Evolutionary conservation across 2,113 vertebrate genomes (phyloP), one percentile per base, ranked within the genome.

Genomic region (Coryphaenoides rupestris): DNA sequence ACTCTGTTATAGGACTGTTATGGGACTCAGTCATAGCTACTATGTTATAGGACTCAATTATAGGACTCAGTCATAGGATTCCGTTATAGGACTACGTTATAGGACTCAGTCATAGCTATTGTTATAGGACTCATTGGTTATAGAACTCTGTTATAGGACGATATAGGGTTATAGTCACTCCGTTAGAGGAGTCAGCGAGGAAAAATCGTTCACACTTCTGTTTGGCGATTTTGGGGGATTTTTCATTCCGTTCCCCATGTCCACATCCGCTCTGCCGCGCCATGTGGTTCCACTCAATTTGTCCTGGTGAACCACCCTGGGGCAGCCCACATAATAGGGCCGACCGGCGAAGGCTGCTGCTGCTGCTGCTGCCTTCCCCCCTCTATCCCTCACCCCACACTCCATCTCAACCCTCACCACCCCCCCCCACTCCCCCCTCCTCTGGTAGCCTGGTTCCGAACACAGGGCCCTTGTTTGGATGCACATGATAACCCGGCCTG

Each of bases 261-360:
- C 72, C 82, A 78, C 79, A 92, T 90, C 89, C 82, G 81, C 85
- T 90, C 79, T 89, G 74, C 33, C 93, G 76, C 60, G 58, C 88
- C 91, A 90, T 89, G 80, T 93, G 92, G 90, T 94, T 94, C 85
- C 88, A 92, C 89, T 95, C 92, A 93, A 87, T 80, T 83, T 76
- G 86, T 87, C 81, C 86, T 78, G 47, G 73, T 89, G 81, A 6
- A 40, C 5, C 33, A 5, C 89, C 87, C 86, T 70, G 33, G 89
- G 88, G 88, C 86, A 83, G 69, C 76, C 82, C 79, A 77, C 85
- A 82, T 84, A 88, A 83, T 76, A 79, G 80, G 79, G 78, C 79
- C 75, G 81, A 81, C 82, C 65, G 56, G 69, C 26, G 61, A 74
- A 73, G 75, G 64, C 70, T 70, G 79, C 66, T n/a, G n/a, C n/a